Evolutionary conservation across 2,113 vertebrate genomes (phyloP).

Genomic region (Myiozetetes cayanensis): DNA sequence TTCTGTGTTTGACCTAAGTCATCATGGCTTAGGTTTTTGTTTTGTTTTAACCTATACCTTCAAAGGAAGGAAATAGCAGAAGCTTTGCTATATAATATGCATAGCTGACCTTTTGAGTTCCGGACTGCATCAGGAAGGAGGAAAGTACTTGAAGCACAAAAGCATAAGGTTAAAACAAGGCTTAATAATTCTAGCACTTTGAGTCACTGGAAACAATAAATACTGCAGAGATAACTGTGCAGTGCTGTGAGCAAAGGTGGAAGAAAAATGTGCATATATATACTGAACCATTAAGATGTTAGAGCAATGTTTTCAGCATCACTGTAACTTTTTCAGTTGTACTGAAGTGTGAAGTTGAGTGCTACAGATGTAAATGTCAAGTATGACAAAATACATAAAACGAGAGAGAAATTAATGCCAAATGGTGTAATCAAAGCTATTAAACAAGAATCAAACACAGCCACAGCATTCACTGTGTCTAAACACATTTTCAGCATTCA

Average conservation of each 20-base stretch:
- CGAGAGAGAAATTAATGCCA: neutral
- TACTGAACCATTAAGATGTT: neutral
- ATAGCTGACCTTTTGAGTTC: conserved; percentile 19
- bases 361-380: neutral
- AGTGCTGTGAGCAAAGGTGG: neutral
- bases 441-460: neutral
- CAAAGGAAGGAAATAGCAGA: conserved; percentile 2
- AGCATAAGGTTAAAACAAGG: neutral
- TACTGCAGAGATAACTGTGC: neutral
- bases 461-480: neutral
- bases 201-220: neutral
- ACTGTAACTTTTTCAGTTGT: neutral
- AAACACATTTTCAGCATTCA: neutral
- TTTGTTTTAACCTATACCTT: neutral
- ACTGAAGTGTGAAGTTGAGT: neutral
- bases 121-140: neutral
- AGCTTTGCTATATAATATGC: neutral
- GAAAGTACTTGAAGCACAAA: neutral
- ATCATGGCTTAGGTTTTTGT: neutral
- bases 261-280: neutral
- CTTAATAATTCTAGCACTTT: neutral
- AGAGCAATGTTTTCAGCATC: neutral
- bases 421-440: neutral
- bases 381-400: neutral
- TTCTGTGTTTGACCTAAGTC: neutral